Percentiles rank a stretch among this genome's conserved stretches.
These are phyloP conservation scores for Egretta garzetta DNA, from an alignment of 2,113 vertebrate genomes.

Conservation along the genomic window DNA sequence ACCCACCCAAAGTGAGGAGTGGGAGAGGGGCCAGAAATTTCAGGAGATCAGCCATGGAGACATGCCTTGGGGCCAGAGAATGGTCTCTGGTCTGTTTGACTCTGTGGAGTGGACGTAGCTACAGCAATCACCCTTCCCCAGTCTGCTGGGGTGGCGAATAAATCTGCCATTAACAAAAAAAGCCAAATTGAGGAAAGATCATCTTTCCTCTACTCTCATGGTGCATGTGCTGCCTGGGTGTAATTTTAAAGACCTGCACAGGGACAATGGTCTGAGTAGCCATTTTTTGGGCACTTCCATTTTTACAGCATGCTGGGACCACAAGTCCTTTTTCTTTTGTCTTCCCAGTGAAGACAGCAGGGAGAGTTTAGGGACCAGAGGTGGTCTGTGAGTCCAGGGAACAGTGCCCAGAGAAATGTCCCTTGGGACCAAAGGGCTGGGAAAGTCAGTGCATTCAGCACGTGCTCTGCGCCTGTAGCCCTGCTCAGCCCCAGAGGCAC, in stretches of 20 bases:
- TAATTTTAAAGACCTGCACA: background rate
- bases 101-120: background rate
- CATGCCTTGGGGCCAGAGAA: background rate
- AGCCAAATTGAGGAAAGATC: background rate
- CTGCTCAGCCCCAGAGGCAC: background rate
- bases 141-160: background rate
- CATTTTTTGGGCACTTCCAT: background rate
- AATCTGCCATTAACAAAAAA: background rate
- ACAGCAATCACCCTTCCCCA: background rate
- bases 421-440: background rate
- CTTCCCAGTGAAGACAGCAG: background rate
- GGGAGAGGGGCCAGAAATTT: background rate
- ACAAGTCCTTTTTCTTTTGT: background rate
- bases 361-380: background rate
- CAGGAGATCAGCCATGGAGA: background rate
- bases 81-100: background rate
- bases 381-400: background rate
- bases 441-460: background rate
- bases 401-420: background rate
- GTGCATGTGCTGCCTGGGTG: background rate
- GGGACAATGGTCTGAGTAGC: background rate
- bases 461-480: accelerated
- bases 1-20: background rate
- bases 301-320: background rate
- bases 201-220: background rate